Evolutionary conservation across 2,888 invertebrate species (phyloP), one percentile per base, ranked within the genome.

Genomic region (Frankliniella fusca): DNA sequence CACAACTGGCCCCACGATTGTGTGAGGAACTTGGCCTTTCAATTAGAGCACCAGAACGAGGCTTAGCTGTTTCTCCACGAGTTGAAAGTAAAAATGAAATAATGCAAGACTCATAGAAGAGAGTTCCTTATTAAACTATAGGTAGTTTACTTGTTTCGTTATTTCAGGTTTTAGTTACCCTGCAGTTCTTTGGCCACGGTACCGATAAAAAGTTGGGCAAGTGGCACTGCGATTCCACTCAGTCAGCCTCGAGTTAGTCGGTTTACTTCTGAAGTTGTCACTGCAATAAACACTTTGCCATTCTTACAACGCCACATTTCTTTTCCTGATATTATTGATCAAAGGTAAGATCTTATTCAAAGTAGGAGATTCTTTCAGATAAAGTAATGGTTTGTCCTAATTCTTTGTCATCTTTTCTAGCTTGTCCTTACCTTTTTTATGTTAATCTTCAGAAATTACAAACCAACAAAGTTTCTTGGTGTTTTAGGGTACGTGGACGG

Each of bases 161-260:
- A 65, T 65, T 65, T 65, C 65, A 65, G 65, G 65, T 65, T 65
- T 65, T 65, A 65, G 65, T 65, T 65, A 23, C 65, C 65, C 65
- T 65, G 65, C 65, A 65, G 20, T 65, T 65, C n/a, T 65, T 65
- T 65, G 65, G 65, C 65, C 65, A 65, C 65, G 65, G 65, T 3
- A 65, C n/a, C n/a, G 65, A 65, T 7, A 65, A 65, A 65, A 65
- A 65, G 65, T 65, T 20, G 20, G 65, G 65, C 65, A 20, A 65
- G 65, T 65, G 65, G 23, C 65, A 65, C 65, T n/a, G n/a, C 65
- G 65, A 65, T 65, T 9, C 65, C 65, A 65, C 65, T 65, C 65
- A 65, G 65, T 65, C 65, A 65, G 65, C 65, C 65, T 65, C 20
- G 65, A 65, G 65, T 65, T 65, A 65, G 65, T n/a, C 20, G 23